Evolutionary conservation across 2,888 invertebrate genomes (phyloP), one percentile per base, ranked within the genome.

Genomic region (Apoderus coryli): DNA sequence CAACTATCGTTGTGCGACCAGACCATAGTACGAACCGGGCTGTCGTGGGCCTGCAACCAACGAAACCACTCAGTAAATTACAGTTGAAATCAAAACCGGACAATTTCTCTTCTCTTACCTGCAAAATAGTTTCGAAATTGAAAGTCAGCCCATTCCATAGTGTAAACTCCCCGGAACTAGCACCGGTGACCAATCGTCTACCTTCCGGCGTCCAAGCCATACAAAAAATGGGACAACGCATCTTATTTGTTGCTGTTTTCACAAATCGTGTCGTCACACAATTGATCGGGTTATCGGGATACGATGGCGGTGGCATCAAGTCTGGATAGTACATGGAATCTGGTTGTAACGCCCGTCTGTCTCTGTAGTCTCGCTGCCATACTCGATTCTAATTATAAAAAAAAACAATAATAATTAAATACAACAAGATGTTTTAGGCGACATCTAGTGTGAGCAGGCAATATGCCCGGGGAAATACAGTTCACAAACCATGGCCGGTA

Each of bases 71-170:
- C n/a, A n/a, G n/a, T n/a, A n/a, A n/a, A n/a, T n/a, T n/a, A n/a
- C n/a, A n/a, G n/a, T n/a, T n/a, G n/a, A n/a, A n/a, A n/a, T n/a
- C n/a, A n/a, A n/a, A n/a, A n/a, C n/a, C n/a, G n/a, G n/a, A n/a
- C n/a, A n/a, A n/a, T n/a, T 49, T n/a, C n/a, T n/a, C n/a, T n/a
- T n/a, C n/a, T n/a, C 54, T 49, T 58, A 86, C 88, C 74, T 98
- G 98, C 27, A 98, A 67, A 57, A 99, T 99, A n/a, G 98, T 99
- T 67, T 99, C 98, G 64, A 99, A 99, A 64, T 98, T 99, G 61
- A 98, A 99, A n/a, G 96, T 98, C 14, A 98, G 70, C 15, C 98
- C 98, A 67, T 98, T 98, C 98, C 98, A 99, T 3, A 99, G 64
- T 0, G 98, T 99, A 53, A 99, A 98, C 62, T 99, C 98, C 25